These are phyloP conservation scores for Nymphalis c-album DNA, from an alignment of 2,888 invertebrate genomes.

Conservation along the genomic window DNA sequence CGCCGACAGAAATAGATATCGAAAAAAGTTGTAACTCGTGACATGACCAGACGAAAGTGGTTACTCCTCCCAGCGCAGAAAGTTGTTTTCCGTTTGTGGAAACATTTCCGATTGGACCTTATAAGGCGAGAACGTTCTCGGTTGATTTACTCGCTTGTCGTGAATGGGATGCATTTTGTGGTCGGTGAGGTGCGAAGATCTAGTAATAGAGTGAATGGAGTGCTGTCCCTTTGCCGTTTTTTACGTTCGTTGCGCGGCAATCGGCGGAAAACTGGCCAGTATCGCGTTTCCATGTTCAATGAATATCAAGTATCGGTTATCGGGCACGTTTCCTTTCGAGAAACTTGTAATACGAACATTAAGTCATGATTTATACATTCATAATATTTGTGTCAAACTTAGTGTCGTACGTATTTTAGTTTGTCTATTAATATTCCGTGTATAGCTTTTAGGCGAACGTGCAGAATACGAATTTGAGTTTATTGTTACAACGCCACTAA, in stretches of 20 bases:
- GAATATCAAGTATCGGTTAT: constrained; percentile 40
- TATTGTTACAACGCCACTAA: neutral
- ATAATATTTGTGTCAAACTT: neutral
- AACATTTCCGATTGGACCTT: constrained; percentile 61
- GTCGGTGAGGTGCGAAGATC: constrained; percentile 74
- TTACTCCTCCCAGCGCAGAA: constrained; percentile 69
- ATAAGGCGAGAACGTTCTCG: constrained; percentile 61
- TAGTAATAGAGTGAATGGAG: constrained; percentile 70
- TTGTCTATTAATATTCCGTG: constrained; percentile 19
- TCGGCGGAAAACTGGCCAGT: constrained; percentile 51
- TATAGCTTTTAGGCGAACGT: neutral
- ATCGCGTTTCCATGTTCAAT: constrained; percentile 52
- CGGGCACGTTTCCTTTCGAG: constrained; percentile 38
- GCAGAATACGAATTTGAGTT: neutral
- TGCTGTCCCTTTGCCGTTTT: constrained; percentile 49
- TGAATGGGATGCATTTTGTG: constrained; percentile 78
- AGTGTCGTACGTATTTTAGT: neutral
- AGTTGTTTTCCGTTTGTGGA: constrained; percentile 75
- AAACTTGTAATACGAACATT: constrained; percentile 32
- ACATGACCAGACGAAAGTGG: constrained; percentile 73
- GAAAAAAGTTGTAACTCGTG: constrained; percentile 75
- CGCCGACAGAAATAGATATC: constrained; percentile 68
- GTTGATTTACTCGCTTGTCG: constrained; percentile 76
- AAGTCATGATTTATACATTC: constrained; percentile 5
- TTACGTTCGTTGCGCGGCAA: constrained; percentile 42